Conservation (phyloP, 2,113 vertebrate genomes). For the Anoura caudifer region DNA sequence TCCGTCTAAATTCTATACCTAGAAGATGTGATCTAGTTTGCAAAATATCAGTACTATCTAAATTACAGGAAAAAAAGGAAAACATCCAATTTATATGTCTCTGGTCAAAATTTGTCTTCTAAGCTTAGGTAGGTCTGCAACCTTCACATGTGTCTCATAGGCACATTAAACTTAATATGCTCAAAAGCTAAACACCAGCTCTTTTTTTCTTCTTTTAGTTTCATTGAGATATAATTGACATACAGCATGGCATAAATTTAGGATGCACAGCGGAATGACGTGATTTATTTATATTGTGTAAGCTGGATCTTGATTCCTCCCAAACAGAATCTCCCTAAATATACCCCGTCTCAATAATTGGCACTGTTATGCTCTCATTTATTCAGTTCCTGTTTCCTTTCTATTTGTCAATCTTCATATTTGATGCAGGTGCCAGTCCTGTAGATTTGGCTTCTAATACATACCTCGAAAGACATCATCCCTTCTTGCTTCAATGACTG, state of each 20-base stretch:
- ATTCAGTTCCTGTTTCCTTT: neutral
- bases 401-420: neutral
- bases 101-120: neutral
- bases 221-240: neutral
- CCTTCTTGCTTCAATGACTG: neutral
- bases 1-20: neutral
- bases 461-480: neutral
- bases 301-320: neutral
- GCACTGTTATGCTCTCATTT: neutral
- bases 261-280: neutral
- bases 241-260: neutral
- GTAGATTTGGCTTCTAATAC: neutral
- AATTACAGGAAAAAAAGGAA: neutral
- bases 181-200: neutral
- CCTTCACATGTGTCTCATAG: neutral
- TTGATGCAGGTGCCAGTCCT: neutral
- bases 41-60: neutral
- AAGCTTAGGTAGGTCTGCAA: neutral
- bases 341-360: neutral
- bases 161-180: neutral
- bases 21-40: neutral
- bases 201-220: neutral
- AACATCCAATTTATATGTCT: neutral
- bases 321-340: neutral
- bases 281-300: neutral